phyloP scores from a whole-genome alignment of 2,113 vertebrate species.

The Paedocypris sp. region DNA sequence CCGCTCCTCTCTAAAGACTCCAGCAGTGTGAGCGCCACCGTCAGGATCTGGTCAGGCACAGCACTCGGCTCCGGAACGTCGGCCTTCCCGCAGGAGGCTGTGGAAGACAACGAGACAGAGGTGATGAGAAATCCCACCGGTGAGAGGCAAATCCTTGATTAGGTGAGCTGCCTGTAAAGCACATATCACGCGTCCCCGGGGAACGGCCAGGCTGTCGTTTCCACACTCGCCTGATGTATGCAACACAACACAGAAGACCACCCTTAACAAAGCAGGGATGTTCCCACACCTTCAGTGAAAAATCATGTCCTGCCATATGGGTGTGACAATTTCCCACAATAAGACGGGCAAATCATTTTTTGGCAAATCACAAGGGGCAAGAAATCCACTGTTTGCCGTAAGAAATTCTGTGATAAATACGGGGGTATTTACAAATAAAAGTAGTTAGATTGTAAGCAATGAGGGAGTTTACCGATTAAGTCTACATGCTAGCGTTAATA shows the following conservation, averaged over 20 bases:
- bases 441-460: no score
- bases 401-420: no score
- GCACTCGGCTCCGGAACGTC: conserved; percentile 42
- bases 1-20: conserved; percentile 63
- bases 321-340: no score
- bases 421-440: no score
- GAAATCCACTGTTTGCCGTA: no score
- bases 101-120: conserved; percentile 26
- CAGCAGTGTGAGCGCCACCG: conserved; percentile 55
- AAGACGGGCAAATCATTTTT: no score
- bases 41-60: conserved; percentile 51
- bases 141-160: conserved; percentile 27
- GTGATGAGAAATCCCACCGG: conserved; percentile 23
- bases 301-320: no score
- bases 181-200: conserved; percentile 14
- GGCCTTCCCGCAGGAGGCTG: conserved; percentile 43
- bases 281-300: no score
- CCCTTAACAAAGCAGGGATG: neutral
- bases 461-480: no score
- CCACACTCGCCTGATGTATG: conserved; percentile 15
- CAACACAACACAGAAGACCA: neutral
- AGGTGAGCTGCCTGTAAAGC: conserved; percentile 22
- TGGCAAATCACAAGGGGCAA: no score
- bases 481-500: no score
- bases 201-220: conserved; percentile 23